A percentile compares a stretch with the other conserved stretches of the same genome.
Conservation (phyloP, 2,797 vertebrate species). For the Loriculus beryllinus region DNA sequence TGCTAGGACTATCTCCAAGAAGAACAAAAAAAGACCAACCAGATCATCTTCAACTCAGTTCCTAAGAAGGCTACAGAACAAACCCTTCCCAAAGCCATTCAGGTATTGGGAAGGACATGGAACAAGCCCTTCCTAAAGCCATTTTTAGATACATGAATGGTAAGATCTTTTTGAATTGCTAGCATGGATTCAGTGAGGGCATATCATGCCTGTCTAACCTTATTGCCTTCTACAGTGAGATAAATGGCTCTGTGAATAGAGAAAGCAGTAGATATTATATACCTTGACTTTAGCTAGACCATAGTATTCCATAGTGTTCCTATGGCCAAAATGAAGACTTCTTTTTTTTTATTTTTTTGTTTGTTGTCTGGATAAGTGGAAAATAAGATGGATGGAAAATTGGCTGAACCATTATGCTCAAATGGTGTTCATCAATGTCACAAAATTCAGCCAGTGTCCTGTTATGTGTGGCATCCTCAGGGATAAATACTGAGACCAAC, state of each 20-base stretch:
- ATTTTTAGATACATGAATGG: not conserved
- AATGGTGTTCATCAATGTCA: not conserved
- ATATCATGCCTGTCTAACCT: not conserved
- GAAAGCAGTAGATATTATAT: not conserved
- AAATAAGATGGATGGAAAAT: not conserved
- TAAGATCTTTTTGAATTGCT: not conserved
- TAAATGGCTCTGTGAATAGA: not conserved
- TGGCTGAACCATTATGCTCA: not conserved
- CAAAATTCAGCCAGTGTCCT: not conserved
- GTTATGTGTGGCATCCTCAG: not conserved
- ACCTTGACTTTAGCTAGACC: not conserved
- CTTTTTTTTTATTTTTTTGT: not conserved
- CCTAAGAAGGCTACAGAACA: not conserved
- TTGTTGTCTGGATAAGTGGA: not conserved
- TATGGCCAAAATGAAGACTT: not conserved
- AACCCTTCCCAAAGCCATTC: not conserved
- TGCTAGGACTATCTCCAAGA: not conserved
- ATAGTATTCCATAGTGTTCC: not conserved
- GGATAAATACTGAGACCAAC: not conserved
- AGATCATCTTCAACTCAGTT: not conserved
- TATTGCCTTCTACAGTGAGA: not conserved
- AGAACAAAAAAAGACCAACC: not conserved
- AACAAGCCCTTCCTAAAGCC: not conserved
- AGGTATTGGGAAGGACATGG: not conserved
- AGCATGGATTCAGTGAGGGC: not conserved